Evolutionary conservation across 2,888 invertebrate genomes (phyloP).

Genomic region (Amblyjoppa fuscipennis): DNA sequence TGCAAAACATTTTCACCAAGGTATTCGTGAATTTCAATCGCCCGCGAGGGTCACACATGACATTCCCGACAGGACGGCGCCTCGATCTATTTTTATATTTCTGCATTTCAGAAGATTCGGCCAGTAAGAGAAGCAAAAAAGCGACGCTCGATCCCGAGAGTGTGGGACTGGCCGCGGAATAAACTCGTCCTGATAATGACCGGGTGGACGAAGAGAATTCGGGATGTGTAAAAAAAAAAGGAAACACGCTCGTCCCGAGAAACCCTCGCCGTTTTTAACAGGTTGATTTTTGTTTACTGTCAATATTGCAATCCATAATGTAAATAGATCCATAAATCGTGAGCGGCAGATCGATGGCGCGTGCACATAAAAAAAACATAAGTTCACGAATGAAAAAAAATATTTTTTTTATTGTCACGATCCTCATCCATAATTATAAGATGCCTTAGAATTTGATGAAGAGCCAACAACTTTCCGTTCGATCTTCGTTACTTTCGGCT

Average conservation of each 20-base stretch:
- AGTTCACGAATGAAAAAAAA: slow-evolving; percentile 3
- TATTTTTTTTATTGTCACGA: background rate
- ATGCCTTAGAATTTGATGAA: slow-evolving; percentile 27
- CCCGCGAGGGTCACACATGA: slow-evolving; percentile 28
- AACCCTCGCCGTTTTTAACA: background rate
- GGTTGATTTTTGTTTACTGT: background rate
- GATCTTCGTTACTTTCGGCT: slow-evolving; percentile 54
- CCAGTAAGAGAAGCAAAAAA: slow-evolving; percentile 76
- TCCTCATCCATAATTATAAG: background rate
- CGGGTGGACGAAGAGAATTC: slow-evolving; percentile 11
- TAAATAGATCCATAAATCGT: slow-evolving; percentile 28
- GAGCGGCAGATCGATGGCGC: background rate
- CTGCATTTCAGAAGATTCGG: slow-evolving; percentile 71
- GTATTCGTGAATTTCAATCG: slow-evolving; percentile 70
- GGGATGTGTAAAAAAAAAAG: slow-evolving; percentile 6
- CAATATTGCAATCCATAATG: background rate
- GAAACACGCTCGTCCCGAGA: background rate
- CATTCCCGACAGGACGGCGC: slow-evolving; percentile 39
- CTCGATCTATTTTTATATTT: slow-evolving; percentile 22
- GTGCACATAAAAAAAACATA: slow-evolving; percentile 6
- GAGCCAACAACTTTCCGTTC: slow-evolving; percentile 53
- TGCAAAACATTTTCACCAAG: slow-evolving; percentile 88
- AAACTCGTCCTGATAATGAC: slow-evolving; percentile 43
- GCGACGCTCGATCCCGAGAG: slow-evolving; percentile 77
- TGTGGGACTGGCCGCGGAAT: slow-evolving; percentile 76